Evolutionary conservation across 2,888 invertebrate genomes (phyloP).

Genomic region (Leptinotarsa rubiginosa): DNA sequence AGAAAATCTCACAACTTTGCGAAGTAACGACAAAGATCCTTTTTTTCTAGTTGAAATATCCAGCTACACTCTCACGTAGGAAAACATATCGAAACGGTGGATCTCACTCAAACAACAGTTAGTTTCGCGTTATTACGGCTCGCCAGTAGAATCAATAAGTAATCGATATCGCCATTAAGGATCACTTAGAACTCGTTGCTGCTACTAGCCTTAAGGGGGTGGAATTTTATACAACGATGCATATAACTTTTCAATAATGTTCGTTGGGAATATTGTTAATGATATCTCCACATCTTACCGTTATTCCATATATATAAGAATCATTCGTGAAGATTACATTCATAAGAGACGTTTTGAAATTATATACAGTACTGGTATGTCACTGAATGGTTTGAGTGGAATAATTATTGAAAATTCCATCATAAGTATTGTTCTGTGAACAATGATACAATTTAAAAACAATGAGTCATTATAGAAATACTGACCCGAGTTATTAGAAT

Average conservation of each 20-base stretch:
- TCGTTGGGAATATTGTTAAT: slow-evolving; percentile 25
- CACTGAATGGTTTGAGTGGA: no score
- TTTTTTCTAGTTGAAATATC: neutral
- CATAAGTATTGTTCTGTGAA: no score
- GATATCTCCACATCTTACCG: slow-evolving; percentile 25
- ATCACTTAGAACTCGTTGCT: slow-evolving; percentile 41
- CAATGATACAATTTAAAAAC: no score
- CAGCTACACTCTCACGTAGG: neutral
- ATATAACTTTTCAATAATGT: slow-evolving; percentile 38
- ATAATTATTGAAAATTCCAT: no score
- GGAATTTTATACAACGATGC: slow-evolving; percentile 40
- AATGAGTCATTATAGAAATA: no score
- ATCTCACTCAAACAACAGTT: slow-evolving; percentile 43
- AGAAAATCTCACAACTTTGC: neutral
- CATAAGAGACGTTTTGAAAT: no score
- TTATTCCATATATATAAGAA: neutral
- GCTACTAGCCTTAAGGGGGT: slow-evolving; percentile 43
- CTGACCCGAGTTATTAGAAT: no score
- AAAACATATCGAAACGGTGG: slow-evolving; percentile 32
- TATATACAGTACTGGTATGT: no score
- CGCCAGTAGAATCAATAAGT: slow-evolving; percentile 42
- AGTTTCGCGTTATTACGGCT: slow-evolving; percentile 36
- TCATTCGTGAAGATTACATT: no score
- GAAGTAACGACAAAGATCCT: neutral
- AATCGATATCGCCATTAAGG: slow-evolving; percentile 43